Percentiles rank a stretch among this genome's conserved stretches.
phyloP scores from a whole-genome alignment of 2,113 vertebrate species.

The Campylomormyrus numenius region DNA sequence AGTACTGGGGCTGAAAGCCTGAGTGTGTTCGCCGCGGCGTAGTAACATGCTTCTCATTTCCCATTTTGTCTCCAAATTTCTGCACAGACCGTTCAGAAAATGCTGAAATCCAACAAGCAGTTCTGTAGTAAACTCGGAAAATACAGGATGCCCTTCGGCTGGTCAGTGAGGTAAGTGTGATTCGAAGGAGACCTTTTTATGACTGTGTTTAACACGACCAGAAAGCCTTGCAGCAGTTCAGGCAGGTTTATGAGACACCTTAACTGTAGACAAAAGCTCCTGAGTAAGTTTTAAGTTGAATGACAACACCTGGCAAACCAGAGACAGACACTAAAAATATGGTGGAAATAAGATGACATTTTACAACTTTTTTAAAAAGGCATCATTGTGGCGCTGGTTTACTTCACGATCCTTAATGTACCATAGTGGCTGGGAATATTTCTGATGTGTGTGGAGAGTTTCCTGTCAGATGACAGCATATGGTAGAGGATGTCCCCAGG shows the following conservation, averaged over 20 bases:
- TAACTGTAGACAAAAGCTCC: neutral
- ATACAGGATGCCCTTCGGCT: constrained; percentile 97
- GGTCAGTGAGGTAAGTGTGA: constrained; percentile 81
- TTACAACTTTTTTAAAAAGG: neutral
- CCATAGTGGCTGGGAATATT: neutral
- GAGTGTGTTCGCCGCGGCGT: neutral
- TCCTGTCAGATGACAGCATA: neutral
- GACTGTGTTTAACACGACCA: neutral
- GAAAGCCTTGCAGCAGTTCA: neutral
- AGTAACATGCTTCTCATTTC: neutral
- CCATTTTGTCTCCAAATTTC: constrained; percentile 1
- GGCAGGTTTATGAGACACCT: neutral
- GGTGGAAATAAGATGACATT: neutral
- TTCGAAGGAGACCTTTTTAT: neutral
- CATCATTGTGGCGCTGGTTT: neutral
- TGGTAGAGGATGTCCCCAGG: neutral
- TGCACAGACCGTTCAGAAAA: constrained; percentile 82
- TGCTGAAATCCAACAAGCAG: constrained; percentile 87
- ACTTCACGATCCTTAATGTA: neutral
- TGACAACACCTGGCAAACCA: neutral
- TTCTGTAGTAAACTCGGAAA: constrained; percentile 92
- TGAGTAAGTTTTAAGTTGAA: neutral
- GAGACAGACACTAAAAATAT: neutral
- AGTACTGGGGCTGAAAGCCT: neutral
- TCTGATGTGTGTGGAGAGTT: neutral